Conservation (phyloP, 2,888 invertebrate species). For the Platycnemis pennipes region DNA sequence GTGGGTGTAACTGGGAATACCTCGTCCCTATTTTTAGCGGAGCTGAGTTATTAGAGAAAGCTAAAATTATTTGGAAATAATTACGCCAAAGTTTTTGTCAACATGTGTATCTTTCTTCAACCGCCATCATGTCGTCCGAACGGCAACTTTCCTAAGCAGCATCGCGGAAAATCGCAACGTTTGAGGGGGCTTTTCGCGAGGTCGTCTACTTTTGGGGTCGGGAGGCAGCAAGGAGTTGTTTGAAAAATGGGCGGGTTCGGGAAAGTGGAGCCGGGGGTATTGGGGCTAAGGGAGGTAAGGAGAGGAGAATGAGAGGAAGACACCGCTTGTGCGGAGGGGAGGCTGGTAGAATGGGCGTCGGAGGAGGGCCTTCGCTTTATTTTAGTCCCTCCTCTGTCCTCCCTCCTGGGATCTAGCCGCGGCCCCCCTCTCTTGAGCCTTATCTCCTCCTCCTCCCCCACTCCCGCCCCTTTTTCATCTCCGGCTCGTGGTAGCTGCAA, state of each 20-base stretch:
- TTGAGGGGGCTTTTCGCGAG: background rate
- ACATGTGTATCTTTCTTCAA: background rate
- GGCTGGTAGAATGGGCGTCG: background rate
- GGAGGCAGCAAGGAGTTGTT: conserved; percentile 1
- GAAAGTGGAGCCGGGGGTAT: background rate
- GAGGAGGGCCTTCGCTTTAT: conserved; percentile 41
- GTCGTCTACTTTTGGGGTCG: background rate
- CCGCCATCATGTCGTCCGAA: background rate
- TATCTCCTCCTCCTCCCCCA: too few species aligned
- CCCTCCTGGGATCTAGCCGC: conserved; percentile 47
- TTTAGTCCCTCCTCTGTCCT: conserved; percentile 38
- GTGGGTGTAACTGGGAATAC: background rate
- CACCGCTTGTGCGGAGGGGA: background rate
- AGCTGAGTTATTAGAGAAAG: background rate
- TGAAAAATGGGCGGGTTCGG: background rate
- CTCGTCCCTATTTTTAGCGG: background rate
- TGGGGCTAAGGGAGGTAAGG: background rate
- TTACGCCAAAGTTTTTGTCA: background rate
- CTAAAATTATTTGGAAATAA: background rate
- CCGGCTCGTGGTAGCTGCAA: conserved; percentile 18
- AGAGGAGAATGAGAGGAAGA: background rate
- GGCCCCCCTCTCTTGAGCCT: too few species aligned
- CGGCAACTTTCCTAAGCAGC: background rate
- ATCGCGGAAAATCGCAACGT: background rate
- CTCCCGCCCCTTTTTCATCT: background rate